Conservation (phyloP, 2,797 vertebrate genomes). For the Centropyge bicolor region DNA sequence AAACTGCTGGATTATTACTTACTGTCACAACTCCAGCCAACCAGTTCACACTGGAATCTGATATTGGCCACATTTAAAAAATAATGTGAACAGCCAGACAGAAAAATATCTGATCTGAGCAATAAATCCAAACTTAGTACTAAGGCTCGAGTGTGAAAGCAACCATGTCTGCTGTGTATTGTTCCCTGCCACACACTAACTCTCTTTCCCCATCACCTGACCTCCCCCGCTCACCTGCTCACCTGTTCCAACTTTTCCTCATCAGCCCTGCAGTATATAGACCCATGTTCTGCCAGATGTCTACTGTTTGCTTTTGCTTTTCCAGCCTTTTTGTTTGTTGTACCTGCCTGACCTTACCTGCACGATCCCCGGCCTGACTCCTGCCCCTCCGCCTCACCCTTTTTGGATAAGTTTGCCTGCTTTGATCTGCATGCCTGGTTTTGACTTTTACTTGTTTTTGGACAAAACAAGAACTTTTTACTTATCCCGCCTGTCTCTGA, state of each 20-base stretch:
- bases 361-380: background rate
- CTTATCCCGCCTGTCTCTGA: background rate
- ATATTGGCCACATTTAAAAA: no score
- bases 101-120: no score
- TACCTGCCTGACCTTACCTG: background rate
- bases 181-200: background rate
- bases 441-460: background rate
- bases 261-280: background rate
- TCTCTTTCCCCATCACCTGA: slow-evolving; percentile 1
- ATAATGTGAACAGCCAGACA: no score
- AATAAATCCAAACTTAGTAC: no score
- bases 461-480: background rate
- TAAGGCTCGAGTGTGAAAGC: no score
- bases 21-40: slow-evolving; percentile 10
- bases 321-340: background rate
- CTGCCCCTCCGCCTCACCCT: background rate
- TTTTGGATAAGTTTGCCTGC: background rate
- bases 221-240: background rate
- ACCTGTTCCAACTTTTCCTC: background rate
- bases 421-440: background rate
- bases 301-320: background rate
- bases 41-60: background rate
- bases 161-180: no score
- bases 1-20: background rate
- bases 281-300: background rate